Percentiles rank a stretch among this genome's conserved stretches.
These are phyloP conservation scores for Chalcis sispes DNA, from an alignment of 2,888 invertebrate species.

Conservation along the genomic window DNA sequence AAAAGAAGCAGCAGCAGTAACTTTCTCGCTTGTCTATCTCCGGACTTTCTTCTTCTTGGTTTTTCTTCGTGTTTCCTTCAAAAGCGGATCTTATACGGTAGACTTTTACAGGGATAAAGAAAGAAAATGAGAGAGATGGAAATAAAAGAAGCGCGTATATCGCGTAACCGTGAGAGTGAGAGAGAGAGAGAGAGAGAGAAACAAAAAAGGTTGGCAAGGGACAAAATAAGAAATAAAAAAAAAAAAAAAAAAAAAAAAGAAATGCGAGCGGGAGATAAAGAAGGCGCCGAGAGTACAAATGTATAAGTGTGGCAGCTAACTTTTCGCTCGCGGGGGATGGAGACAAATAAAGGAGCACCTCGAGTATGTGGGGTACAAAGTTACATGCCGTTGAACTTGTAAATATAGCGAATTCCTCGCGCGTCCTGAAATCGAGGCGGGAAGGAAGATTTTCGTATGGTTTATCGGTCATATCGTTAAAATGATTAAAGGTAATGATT, in stretches of 20 bases:
- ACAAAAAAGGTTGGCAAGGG: neutral
- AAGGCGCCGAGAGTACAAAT: neutral
- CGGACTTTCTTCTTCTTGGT: neutral
- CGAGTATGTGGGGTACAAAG: too few species aligned
- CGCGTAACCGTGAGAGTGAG: slow-evolving; percentile 6
- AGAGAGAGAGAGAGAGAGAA: slow-evolving; percentile 23
- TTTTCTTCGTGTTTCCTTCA: neutral
- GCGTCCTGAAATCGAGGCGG: too few species aligned
- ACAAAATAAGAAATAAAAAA: neutral
- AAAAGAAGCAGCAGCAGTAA: too few species aligned
- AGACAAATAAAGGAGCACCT: too few species aligned
- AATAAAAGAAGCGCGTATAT: slow-evolving; percentile 47
- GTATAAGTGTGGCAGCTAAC: too few species aligned
- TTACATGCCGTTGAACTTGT: too few species aligned
- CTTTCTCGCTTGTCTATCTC: neutral
- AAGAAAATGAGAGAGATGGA: slow-evolving; percentile 36
- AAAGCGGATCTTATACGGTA: slow-evolving; percentile 4
- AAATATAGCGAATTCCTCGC: too few species aligned
- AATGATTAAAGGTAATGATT: too few species aligned
- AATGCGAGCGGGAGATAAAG: neutral
- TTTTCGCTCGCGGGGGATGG: too few species aligned
- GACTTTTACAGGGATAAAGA: slow-evolving; percentile 11
- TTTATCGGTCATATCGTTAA: too few species aligned
- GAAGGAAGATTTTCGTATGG: too few species aligned
- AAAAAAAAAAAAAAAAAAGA: neutral